phyloP scores from a whole-genome alignment of 1,140 invertebrate genomes.

The Drepana arcuata region DNA sequence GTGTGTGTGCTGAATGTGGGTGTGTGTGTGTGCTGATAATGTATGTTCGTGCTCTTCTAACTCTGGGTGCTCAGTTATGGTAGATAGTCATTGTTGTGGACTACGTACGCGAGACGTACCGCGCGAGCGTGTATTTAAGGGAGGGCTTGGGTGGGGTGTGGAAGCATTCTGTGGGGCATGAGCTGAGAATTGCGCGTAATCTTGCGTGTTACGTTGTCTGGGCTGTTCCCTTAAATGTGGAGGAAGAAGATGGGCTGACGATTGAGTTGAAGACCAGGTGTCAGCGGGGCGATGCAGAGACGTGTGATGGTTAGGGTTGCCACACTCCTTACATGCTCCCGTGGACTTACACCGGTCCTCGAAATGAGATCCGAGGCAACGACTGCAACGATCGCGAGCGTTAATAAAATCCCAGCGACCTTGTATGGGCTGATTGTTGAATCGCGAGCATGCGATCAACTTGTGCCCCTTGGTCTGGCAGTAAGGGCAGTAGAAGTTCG shows the following conservation, averaged over 20 bases:
- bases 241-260: too few species aligned
- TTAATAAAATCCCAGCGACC: slow-evolving; percentile 6
- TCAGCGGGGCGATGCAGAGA: not conserved
- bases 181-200: not conserved
- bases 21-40: not conserved
- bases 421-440: slow-evolving; percentile 5
- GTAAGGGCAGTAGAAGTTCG: slow-evolving; percentile 1
- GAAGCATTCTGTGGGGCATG: not conserved
- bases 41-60: not conserved
- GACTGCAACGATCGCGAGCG: not conserved
- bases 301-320: not conserved
- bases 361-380: not conserved
- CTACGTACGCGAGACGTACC: not conserved
- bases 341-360: not conserved
- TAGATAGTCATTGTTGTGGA: not conserved
- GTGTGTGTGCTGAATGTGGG: not conserved
- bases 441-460: slow-evolving; percentile 1
- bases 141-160: not conserved
- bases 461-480: slow-evolving; percentile 1
- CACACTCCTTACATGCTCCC: not conserved
- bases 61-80: not conserved
- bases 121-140: not conserved
- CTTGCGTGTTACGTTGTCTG: too few species aligned
- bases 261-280: too few species aligned
- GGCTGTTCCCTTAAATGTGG: too few species aligned